Base-by-base conservation (phyloP, 2,888 invertebrate species). In the Heliconius hortense region DNA sequence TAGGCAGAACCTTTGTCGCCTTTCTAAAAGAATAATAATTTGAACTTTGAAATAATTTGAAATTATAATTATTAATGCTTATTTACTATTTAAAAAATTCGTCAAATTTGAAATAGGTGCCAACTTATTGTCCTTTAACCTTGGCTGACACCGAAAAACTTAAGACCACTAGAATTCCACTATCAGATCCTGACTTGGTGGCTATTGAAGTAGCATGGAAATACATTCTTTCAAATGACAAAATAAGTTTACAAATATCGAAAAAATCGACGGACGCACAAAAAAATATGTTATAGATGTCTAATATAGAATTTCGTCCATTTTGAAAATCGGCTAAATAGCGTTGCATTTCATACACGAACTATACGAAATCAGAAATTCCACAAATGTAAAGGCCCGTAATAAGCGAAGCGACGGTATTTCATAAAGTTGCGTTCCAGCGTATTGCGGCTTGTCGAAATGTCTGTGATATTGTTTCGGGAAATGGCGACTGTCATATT, bases 331-430 rank as follows among this genome's bases (percentile, higher is more conserved):
- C 11, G 21, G 56, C n/a, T 56, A 56, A 56, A 7, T 11, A 48
- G 0, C 26, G 18, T 48, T 67, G 48, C 31, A 68, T 68, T 53
- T 68, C 68, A 53, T 59, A 39, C 59, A 59, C 24, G 39, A 70
- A 39, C 70, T 35, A 39, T 35, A 70, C 59, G 59, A 60, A 70
- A 35, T 70, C 70, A 39, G 24, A 59, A 24, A 60, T 70, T 70
- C 59, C 70, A 24, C 71, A 71, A 60, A 60, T 71, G 71, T 71
- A 71, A 70, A 60, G 39, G 24, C 21, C n/a, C 4, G 71, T 71
- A 71, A 71, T 71, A 71, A 71, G 60, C 71, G 59, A 71, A 71
- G 60, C 71, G 59, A 39, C 71, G 71, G 71, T 71, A 71, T 71
- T 71, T 71, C 71, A 71, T 71, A 71, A 60, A n/a, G 60, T 35